A percentile compares a stretch with the other conserved stretches of the same genome.
These are phyloP conservation scores for Cantharis rufa DNA, from an alignment of 2,888 invertebrate species.

Conservation along the genomic window DNA sequence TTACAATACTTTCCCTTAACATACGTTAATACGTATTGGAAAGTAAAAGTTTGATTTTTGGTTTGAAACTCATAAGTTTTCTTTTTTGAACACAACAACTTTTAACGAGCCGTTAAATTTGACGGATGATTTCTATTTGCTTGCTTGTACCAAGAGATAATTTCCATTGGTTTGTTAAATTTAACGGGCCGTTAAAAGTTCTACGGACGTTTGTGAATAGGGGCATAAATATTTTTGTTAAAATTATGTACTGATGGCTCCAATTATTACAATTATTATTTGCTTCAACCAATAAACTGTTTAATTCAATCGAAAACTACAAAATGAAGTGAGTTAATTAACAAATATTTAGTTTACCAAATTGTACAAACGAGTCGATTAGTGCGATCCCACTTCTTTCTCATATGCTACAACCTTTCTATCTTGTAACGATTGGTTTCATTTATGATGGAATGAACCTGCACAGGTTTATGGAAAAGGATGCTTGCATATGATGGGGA, in stretches of 20 bases:
- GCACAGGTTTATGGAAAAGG: slow-evolving; percentile 11
- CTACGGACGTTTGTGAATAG: too few relatives aligned
- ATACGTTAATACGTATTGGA: too few relatives aligned
- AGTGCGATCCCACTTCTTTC: neutral
- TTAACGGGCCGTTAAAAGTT: too few relatives aligned
- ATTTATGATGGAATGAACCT: neutral
- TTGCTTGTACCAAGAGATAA: too few relatives aligned
- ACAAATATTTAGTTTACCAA: neutral
- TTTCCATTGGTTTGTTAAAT: too few relatives aligned
- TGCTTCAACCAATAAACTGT: neutral
- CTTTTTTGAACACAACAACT: too few relatives aligned
- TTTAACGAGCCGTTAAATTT: too few relatives aligned
- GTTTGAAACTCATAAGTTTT: too few relatives aligned
- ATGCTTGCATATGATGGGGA: slow-evolving; percentile 27
- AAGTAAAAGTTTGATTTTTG: too few relatives aligned
- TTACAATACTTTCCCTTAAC: too few relatives aligned
- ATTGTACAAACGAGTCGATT: neutral
- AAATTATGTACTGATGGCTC: neutral
- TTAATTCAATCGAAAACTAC: neutral
- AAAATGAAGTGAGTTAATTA: neutral
- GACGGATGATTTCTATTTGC: too few relatives aligned
- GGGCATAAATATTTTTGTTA: too few relatives aligned
- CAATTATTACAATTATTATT: neutral
- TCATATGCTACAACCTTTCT: neutral
- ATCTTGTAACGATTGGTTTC: neutral